These are phyloP conservation scores for Oithona nana DNA, from an alignment of 2,888 invertebrate genomes.

Conservation along the genomic window DNA sequence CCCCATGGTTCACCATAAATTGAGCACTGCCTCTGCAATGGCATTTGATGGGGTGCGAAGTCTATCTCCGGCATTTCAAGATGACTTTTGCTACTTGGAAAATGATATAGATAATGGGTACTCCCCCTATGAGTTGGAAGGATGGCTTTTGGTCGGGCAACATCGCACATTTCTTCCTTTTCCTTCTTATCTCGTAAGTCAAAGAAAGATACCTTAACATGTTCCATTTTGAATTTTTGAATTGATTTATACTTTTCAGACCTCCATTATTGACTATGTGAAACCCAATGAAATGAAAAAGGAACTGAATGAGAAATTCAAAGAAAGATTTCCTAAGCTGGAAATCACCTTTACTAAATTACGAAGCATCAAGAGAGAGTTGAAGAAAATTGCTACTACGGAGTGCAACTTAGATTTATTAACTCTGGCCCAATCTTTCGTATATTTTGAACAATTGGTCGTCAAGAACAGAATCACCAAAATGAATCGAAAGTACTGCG, in stretches of 20 bases:
- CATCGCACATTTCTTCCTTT: constrained; percentile 62
- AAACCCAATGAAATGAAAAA: constrained; percentile 86
- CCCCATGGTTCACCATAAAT: no score
- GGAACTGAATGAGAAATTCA: constrained; percentile 89
- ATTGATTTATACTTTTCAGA: constrained; percentile 31
- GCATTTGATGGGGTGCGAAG: no score
- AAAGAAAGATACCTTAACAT: background rate
- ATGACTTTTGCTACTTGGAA: no score
- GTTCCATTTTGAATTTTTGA: background rate
- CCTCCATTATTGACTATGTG: constrained; percentile 89
- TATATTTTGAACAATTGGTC: constrained; percentile 94
- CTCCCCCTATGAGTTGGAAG: no score
- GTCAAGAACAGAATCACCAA: constrained; percentile 79
- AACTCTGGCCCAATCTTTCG: constrained; percentile 86
- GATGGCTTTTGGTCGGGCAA: constrained; percentile 53
- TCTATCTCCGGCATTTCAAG: no score
- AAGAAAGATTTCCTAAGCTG: constrained; percentile 80
- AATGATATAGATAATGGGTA: no score
- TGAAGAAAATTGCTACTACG: constrained; percentile 72
- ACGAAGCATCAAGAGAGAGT: constrained; percentile 84
- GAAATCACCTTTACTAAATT: constrained; percentile 87
- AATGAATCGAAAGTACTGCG: constrained; percentile 81
- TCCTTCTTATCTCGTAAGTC: constrained; percentile 53
- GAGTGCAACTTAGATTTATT: constrained; percentile 53
- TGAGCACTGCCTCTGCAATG: no score